Evolutionary conservation across 1,140 invertebrate genomes (phyloP).

Genomic region (Drosophila grimshawi): DNA sequence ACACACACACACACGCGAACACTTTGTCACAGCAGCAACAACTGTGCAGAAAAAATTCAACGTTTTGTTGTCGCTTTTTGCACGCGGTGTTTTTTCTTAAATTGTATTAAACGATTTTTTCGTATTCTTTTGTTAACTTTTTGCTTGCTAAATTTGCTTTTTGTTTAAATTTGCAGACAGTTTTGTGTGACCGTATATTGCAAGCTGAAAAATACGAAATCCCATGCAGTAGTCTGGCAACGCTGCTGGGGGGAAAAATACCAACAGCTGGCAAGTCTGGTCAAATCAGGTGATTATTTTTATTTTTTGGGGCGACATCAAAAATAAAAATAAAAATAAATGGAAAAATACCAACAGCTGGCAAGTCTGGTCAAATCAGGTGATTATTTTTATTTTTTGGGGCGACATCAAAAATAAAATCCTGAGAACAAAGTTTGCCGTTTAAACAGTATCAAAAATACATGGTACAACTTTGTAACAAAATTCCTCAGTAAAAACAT

Average conservation of each 20-base stretch:
- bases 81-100: constrained; percentile 31
- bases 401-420: not conserved
- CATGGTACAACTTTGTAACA: constrained; percentile 33
- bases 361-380: not conserved
- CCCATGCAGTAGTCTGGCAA: constrained; percentile 12
- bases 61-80: constrained; percentile 5
- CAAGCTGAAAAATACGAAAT: constrained; percentile 1
- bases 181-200: constrained; percentile 43
- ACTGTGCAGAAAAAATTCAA: constrained; percentile 15
- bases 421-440: constrained; percentile 52
- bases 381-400: not conserved
- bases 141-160: constrained; percentile 54
- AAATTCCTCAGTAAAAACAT: constrained; percentile 69
- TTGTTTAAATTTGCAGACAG: constrained; percentile 73
- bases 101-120: constrained; percentile 14
- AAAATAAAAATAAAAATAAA: not conserved
- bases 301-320: not conserved
- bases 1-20: constrained; percentile 22
- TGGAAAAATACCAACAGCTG: constrained; percentile 20
- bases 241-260: not conserved
- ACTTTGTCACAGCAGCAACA: constrained; percentile 46
- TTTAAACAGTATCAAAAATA: constrained; percentile 43
- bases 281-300: too few relatives aligned
- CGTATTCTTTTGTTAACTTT: constrained; percentile 33
- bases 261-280: constrained; percentile 7